phyloP scores from a whole-genome alignment of 2,113 vertebrate species.

The Xiphophorus hellerii region DNA sequence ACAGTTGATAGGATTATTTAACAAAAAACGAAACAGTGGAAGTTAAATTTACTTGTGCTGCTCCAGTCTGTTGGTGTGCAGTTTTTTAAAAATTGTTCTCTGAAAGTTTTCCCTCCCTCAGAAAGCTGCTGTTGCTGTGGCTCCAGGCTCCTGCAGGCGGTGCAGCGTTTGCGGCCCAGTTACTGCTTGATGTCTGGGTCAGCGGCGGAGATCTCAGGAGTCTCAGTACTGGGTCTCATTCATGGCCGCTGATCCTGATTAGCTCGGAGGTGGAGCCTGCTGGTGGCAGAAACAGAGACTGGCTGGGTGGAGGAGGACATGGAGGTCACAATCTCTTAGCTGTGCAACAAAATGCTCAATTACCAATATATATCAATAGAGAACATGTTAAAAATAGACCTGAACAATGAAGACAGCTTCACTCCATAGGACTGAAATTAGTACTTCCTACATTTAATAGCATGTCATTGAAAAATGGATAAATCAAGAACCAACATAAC shows the following conservation, averaged over 20 bases:
- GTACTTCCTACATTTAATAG: too few relatives aligned
- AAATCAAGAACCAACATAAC: too few relatives aligned
- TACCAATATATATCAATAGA: not conserved
- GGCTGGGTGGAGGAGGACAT: constrained; percentile 38
- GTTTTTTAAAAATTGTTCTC: not conserved
- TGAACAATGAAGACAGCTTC: too few relatives aligned
- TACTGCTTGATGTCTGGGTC: constrained; percentile 44
- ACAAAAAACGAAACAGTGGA: not conserved
- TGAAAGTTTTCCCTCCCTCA: not conserved
- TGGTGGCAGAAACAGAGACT: constrained; percentile 43
- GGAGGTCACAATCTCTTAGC: constrained; percentile 28
- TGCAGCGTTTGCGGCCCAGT: constrained; percentile 3
- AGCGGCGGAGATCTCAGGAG: constrained; percentile 32
- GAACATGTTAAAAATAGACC: too few relatives aligned
- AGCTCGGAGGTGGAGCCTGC: constrained; percentile 74
- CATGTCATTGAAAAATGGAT: too few relatives aligned
- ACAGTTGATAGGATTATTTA: not conserved
- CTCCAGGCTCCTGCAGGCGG: constrained; percentile 1
- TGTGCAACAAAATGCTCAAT: not conserved
- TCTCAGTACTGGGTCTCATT: constrained; percentile 61
- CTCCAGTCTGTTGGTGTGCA: constrained; percentile 1
- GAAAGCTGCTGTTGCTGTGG: not conserved
- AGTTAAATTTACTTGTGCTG: not conserved
- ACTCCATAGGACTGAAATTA: too few relatives aligned
- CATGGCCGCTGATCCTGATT: constrained; percentile 79